A percentile compares a stretch with the other conserved stretches of the same genome.
Conservation (phyloP, 37 sponge, comb jelly and placozoan species). For the Axinella damicornis region DNA sequence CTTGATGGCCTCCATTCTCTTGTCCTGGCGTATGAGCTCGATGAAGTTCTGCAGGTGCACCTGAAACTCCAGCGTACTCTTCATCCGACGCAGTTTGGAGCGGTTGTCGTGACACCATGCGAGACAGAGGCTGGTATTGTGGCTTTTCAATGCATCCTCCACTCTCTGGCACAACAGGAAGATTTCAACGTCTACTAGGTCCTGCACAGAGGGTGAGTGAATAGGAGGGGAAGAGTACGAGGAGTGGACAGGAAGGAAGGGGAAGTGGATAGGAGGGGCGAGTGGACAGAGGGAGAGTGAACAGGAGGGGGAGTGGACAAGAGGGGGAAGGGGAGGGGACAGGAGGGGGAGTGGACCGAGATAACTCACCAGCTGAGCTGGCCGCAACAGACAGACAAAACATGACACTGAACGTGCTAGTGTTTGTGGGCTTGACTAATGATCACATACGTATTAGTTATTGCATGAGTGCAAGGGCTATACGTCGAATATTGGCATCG, state of each 20-base stretch:
- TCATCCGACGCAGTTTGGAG: slow-evolving; percentile 87
- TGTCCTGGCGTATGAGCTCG: slow-evolving; percentile 81
- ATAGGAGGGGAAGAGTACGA: not conserved
- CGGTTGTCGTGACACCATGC: slow-evolving; percentile 95
- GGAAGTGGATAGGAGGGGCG: not conserved
- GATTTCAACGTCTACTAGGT: slow-evolving; percentile 88
- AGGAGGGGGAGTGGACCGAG: not conserved
- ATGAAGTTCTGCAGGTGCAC: slow-evolving; percentile 92
- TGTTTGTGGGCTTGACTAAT: too few species aligned
- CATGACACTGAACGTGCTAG: too few species aligned
- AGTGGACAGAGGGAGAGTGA: too few species aligned
- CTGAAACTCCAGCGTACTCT: slow-evolving; percentile 94
- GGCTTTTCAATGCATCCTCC: slow-evolving; percentile 78
- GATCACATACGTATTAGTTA: too few species aligned
- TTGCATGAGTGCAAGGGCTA: too few species aligned
- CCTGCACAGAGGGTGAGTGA: slow-evolving; percentile 20
- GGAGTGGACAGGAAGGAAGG: not conserved
- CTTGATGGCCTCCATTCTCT: slow-evolving; percentile 86
- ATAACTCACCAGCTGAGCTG: not conserved
- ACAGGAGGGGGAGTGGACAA: too few species aligned
- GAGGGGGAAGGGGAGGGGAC: not conserved
- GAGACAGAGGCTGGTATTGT: slow-evolving; percentile 90
- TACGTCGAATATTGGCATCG: too few species aligned
- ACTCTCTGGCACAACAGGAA: slow-evolving; percentile 86
- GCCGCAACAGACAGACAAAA: too few species aligned